A percentile compares a stretch with the other conserved stretches of the same genome.
These are phyloP conservation scores for Fistularia commersonii DNA, from an alignment of 2,797 vertebrate species.

Conservation along the genomic window DNA sequence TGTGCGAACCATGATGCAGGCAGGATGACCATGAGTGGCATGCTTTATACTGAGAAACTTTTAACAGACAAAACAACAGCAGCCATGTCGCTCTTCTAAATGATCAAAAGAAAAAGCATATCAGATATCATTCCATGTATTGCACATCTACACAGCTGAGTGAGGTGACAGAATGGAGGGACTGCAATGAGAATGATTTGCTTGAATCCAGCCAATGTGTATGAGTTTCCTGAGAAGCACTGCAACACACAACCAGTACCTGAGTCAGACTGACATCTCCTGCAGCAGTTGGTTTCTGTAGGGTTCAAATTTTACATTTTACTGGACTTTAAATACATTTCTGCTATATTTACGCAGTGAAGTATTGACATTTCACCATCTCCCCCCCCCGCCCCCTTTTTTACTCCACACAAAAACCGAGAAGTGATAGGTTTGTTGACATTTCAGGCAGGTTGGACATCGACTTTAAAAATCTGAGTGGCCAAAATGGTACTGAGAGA, in stretches of 20 bases:
- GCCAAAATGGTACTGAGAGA: neutral
- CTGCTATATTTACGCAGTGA: conserved; percentile 34
- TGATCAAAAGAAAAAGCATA: conserved; percentile 39
- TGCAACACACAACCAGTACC: conserved; percentile 62
- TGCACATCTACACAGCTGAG: conserved; percentile 21
- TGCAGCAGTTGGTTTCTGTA: conserved; percentile 79
- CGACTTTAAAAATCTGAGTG: neutral
- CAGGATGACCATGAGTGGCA: conserved; percentile 41
- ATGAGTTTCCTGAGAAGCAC: conserved; percentile 48
- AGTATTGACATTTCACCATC: conserved; percentile 26
- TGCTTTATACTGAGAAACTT: conserved; percentile 42
- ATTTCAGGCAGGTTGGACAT: conserved; percentile 2
- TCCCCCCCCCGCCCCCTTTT: neutral
- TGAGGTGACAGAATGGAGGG: conserved; percentile 19
- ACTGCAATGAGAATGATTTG: conserved; percentile 35
- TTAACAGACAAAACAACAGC: conserved; percentile 47
- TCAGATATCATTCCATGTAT: conserved; percentile 40
- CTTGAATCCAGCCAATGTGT: conserved; percentile 43
- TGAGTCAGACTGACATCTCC: conserved; percentile 79
- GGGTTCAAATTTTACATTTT: conserved; percentile 80
- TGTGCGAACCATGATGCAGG: conserved; percentile 31
- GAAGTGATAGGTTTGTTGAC: conserved; percentile 2
- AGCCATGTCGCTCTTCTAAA: conserved; percentile 40
- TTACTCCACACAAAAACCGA: conserved; percentile 11
- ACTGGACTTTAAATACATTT: conserved; percentile 57